A percentile compares a stretch with the other conserved stretches of the same genome.
phyloP scores from a whole-genome alignment of 2,888 invertebrate species.

The Esperia sulphurella region DNA sequence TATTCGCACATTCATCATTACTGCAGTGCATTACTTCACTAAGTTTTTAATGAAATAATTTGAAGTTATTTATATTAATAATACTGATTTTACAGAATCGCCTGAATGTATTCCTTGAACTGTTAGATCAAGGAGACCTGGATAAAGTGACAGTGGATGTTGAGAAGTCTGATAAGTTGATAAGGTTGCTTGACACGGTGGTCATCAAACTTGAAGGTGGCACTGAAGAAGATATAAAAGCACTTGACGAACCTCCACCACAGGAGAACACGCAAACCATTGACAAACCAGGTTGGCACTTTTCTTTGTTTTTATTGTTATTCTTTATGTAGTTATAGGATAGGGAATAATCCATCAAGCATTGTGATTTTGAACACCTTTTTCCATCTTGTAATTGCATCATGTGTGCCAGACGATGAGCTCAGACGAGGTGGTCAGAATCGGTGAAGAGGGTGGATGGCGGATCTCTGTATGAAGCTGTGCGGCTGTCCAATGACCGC shows the following conservation, averaged over 20 bases:
- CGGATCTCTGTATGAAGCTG: too few relatives aligned
- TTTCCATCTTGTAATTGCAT: too few relatives aligned
- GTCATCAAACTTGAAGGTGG: constrained; percentile 98
- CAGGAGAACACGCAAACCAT: constrained; percentile 37
- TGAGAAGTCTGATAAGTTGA: constrained; percentile 88
- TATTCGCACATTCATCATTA: too few relatives aligned
- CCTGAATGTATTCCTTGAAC: constrained; percentile 91
- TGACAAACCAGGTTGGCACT: constrained; percentile 50
- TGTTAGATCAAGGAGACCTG: constrained; percentile 86
- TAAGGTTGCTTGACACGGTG: constrained; percentile 95
- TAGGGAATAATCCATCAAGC: not conserved
- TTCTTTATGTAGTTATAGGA: not conserved
- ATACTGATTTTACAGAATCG: constrained; percentile 81
- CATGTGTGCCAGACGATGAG: too few relatives aligned
- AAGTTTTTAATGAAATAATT: too few relatives aligned
- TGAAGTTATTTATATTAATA: too few relatives aligned
- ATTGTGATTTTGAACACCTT: too few relatives aligned
- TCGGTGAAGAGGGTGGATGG: too few relatives aligned
- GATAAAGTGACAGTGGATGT: constrained; percentile 91
- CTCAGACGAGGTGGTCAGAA: too few relatives aligned
- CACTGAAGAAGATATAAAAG: constrained; percentile 91
- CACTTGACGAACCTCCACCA: constrained; percentile 84
- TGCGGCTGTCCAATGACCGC: too few relatives aligned
- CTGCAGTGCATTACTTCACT: too few relatives aligned
- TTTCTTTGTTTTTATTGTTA: not conserved